A percentile compares a stretch with the other conserved stretches of the same genome.
Evolutionary conservation across 2,797 vertebrate species (phyloP).

Genomic region (Schizopygopsis malacanthus): DNA sequence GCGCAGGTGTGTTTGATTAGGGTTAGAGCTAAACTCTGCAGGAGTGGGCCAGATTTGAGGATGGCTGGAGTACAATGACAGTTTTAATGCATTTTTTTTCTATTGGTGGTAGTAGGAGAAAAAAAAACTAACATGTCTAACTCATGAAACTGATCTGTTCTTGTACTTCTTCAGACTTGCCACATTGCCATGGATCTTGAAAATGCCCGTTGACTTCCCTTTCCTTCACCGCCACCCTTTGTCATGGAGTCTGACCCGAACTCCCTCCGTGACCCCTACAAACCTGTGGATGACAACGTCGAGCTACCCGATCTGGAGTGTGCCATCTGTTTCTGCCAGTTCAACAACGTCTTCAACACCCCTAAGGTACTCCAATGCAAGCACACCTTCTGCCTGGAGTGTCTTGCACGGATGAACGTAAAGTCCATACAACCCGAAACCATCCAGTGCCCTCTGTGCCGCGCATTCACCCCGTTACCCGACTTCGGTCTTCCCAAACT

Average conservation of each 20-base stretch:
- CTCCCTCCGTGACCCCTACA: neutral
- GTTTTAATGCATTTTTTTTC: neutral
- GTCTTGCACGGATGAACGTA: slow-evolving; percentile 82
- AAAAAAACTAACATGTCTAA: neutral
- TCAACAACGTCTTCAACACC: slow-evolving; percentile 83
- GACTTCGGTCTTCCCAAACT: slow-evolving; percentile 77
- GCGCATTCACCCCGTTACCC: slow-evolving; percentile 74
- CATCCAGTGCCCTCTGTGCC: slow-evolving; percentile 83
- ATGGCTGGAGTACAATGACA: neutral
- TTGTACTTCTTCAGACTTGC: neutral
- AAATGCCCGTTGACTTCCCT: slow-evolving; percentile 14
- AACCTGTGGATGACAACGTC: slow-evolving; percentile 2
- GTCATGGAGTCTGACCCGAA: slow-evolving; percentile 50
- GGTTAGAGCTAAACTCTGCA: no score
- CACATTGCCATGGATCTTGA: neutral
- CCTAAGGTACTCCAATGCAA: slow-evolving; percentile 82
- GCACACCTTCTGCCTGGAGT: slow-evolving; percentile 86
- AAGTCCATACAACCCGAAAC: slow-evolving; percentile 74
- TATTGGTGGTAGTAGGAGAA: neutral
- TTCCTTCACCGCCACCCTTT: neutral
- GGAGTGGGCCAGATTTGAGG: no score
- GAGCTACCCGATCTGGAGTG: slow-evolving; percentile 78
- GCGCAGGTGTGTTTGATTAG: no score
- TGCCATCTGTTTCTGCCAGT: slow-evolving; percentile 82
- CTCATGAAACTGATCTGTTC: neutral